Percentiles rank a stretch among this genome's conserved stretches.
phyloP scores from a whole-genome alignment of 2,797 vertebrate genomes.

The Xiphophorus birchmanni region DNA sequence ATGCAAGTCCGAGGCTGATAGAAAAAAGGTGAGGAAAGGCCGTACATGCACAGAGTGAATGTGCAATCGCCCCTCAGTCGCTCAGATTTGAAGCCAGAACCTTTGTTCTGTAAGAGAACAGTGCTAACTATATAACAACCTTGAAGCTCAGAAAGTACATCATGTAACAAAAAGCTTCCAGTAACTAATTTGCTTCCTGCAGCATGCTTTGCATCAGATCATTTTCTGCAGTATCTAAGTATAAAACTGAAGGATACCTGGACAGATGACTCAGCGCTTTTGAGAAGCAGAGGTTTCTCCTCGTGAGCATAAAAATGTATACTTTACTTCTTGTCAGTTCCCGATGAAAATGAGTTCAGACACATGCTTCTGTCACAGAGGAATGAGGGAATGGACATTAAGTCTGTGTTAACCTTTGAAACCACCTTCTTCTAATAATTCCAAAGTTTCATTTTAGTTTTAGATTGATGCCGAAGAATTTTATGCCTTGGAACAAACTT shows the following conservation, averaged over 20 bases:
- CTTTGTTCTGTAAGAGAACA: neutral
- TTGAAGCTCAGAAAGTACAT: neutral
- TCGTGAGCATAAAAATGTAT: constrained; percentile 28
- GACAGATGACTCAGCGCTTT: constrained; percentile 49
- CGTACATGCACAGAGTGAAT: neutral
- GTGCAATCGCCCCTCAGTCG: neutral
- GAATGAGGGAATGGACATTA: constrained; percentile 19
- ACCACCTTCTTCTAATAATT: constrained; percentile 34
- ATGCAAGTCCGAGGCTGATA: neutral
- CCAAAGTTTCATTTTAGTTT: constrained; percentile 37
- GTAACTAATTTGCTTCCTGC: constrained; percentile 17
- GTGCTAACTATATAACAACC: neutral
- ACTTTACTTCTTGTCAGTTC: constrained; percentile 21
- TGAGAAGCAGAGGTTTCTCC: constrained; percentile 32
- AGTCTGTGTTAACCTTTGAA: constrained; percentile 24
- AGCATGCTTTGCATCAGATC: constrained; percentile 30
- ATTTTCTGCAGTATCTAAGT: constrained; percentile 3
- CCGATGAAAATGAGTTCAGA: constrained; percentile 34
- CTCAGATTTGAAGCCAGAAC: neutral
- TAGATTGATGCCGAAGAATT: constrained; percentile 27
- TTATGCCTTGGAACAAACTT: constrained; percentile 15
- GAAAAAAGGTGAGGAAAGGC: neutral
- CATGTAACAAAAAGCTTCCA: constrained; percentile 4
- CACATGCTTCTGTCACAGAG: constrained; percentile 1
- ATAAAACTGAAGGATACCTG: constrained; percentile 26